These are phyloP conservation scores for Sminthurinus signatus DNA, from an alignment of 1,140 invertebrate genomes.

Conservation along the genomic window DNA sequence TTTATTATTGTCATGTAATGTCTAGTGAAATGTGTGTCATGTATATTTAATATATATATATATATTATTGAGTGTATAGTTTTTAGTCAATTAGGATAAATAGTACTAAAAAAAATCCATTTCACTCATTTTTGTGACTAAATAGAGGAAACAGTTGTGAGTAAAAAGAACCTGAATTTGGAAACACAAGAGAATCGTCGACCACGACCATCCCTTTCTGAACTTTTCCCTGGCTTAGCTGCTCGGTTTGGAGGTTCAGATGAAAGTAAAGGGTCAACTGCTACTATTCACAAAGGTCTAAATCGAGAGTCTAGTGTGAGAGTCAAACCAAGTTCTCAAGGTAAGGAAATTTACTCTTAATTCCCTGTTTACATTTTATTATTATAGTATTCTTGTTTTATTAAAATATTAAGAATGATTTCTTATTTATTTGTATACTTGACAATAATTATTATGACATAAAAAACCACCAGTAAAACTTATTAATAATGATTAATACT, in stretches of 20 bases:
- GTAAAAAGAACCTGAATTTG: conserved; percentile 40
- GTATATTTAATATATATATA: too few species aligned
- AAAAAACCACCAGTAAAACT: too few species aligned
- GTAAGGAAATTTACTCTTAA: conserved; percentile 17
- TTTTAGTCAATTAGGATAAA: too few species aligned
- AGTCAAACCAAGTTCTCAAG: conserved; percentile 37
- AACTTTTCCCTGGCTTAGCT: conserved; percentile 56
- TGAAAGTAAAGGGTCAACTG: conserved; percentile 34
- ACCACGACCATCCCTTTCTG: conserved; percentile 62
- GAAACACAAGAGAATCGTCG: conserved; percentile 43
- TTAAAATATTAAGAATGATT: too few species aligned
- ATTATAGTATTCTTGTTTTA: too few species aligned
- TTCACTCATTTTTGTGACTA: neutral
- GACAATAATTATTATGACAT: too few species aligned
- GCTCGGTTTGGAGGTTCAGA: conserved; percentile 35
- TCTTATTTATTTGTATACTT: too few species aligned
- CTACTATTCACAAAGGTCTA: conserved; percentile 30
- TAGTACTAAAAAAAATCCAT: neutral
- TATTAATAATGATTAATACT: too few species aligned
- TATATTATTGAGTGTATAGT: too few species aligned
- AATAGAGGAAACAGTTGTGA: conserved; percentile 39
- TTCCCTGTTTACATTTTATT: too few species aligned
- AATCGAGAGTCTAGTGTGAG: conserved; percentile 40
- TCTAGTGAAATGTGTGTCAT: too few species aligned
- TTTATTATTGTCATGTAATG: too few species aligned